phyloP scores from a whole-genome alignment of 2,113 vertebrate species.

The Manacus vitellinus region DNA sequence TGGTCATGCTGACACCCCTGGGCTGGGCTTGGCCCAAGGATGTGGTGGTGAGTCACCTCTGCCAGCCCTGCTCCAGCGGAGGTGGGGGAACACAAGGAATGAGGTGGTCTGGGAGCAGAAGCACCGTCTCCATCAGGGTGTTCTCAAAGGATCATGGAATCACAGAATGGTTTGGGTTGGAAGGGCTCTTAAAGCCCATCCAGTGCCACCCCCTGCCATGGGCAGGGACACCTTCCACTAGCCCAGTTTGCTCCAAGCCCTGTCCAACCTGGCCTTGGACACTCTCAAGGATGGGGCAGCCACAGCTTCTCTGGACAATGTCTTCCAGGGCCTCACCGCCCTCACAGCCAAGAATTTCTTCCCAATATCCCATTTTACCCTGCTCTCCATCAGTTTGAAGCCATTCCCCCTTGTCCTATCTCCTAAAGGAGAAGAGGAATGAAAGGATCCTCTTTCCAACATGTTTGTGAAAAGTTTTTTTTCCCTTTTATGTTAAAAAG shows the following conservation, averaged over 20 bases:
- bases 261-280: accelerated
- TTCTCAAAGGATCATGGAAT: not conserved
- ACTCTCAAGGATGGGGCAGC: not conserved
- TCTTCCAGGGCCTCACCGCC: accelerated
- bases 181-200: not conserved
- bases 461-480: not conserved
- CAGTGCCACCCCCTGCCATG: accelerated
- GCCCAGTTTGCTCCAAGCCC: not conserved
- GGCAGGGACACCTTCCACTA: not conserved
- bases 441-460: not conserved
- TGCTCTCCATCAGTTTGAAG: not conserved
- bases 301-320: not conserved
- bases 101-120: not conserved
- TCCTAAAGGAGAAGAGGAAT: not conserved
- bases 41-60: not conserved
- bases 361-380: no score
- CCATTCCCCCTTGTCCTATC: not conserved
- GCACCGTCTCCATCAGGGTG: not conserved
- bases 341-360: not conserved
- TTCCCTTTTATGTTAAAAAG: not conserved
- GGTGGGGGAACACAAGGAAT: not conserved
- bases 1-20: not conserved
- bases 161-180: not conserved
- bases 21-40: not conserved
- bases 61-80: accelerated